Evolutionary conservation across 2,888 invertebrate species (phyloP).

Genomic region (Tinea semifulvella): DNA sequence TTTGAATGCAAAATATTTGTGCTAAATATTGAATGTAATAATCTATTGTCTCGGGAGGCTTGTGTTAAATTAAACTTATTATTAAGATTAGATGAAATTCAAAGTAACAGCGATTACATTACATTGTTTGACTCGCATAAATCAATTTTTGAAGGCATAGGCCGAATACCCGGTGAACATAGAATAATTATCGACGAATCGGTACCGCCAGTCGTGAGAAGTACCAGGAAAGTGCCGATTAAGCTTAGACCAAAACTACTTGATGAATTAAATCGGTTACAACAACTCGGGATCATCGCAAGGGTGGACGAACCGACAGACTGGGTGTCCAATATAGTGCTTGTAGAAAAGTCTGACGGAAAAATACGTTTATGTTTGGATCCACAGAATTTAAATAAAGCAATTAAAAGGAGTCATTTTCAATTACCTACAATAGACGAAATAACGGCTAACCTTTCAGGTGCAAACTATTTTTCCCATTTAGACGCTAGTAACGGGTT

Average conservation of each 20-base stretch:
- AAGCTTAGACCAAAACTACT: too few relatives aligned
- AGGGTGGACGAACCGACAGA: too few relatives aligned
- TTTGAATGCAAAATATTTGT: background rate
- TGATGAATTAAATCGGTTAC: too few relatives aligned
- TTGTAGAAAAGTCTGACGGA: too few relatives aligned
- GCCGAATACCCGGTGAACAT: background rate
- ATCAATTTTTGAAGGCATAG: background rate
- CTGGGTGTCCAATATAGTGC: too few relatives aligned
- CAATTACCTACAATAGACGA: constrained; percentile 18
- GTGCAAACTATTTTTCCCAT: constrained; percentile 17
- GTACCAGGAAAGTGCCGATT: too few relatives aligned
- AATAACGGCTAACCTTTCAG: constrained; percentile 15
- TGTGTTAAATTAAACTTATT: background rate
- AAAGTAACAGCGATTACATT: background rate
- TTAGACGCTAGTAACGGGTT: constrained; percentile 17
- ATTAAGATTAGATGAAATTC: background rate
- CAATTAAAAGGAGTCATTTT: too few relatives aligned
- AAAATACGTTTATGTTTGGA: too few relatives aligned
- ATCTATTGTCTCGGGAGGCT: background rate
- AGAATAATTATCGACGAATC: constrained; percentile 1
- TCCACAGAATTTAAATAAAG: too few relatives aligned
- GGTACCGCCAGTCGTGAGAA: constrained; percentile 14
- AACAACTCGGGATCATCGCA: too few relatives aligned
- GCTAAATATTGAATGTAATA: background rate
- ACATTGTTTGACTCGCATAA: background rate